Conservation (phyloP, 23 tunicate species). For the Clavelina lepadiformis region DNA sequence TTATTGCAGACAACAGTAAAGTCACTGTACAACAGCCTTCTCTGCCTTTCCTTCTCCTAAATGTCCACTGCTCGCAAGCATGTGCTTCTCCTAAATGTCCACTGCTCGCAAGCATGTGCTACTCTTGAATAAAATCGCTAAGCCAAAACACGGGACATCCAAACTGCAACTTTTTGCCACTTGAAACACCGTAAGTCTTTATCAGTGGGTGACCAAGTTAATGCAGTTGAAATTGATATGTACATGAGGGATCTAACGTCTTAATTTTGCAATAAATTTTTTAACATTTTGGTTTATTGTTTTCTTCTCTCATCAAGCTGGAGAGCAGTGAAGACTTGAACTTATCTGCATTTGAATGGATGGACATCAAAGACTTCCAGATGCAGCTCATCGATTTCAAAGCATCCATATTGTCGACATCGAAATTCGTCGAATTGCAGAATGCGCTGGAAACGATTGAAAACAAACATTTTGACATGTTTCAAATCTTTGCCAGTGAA, state of each 20-base stretch:
- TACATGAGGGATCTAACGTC: too few relatives aligned
- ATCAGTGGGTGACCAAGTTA: slow-evolving; percentile 1
- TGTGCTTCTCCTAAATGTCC: too few relatives aligned
- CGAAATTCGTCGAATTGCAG: slow-evolving; percentile 18
- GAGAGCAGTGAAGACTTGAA: slow-evolving; percentile 24
- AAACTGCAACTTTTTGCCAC: too few relatives aligned
- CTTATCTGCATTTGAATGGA: too few relatives aligned
- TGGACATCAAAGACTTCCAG: slow-evolving; percentile 27
- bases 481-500: slow-evolving; percentile 9
- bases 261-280: slow-evolving; percentile 1
- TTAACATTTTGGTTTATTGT: slow-evolving; percentile 2
- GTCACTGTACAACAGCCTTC: too few relatives aligned
- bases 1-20: too few relatives aligned
- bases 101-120: too few relatives aligned
- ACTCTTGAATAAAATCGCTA: too few relatives aligned
- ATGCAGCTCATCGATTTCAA: slow-evolving; percentile 20
- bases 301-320: slow-evolving; percentile 22
- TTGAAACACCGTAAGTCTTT: too few relatives aligned
- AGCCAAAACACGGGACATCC: too few relatives aligned
- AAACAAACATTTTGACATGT: slow-evolving; percentile 11
- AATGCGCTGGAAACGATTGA: slow-evolving; percentile 17
- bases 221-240: slow-evolving; percentile 1
- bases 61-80: too few relatives aligned
- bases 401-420: slow-evolving; percentile 5
- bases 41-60: too few relatives aligned